Evolutionary conservation across 2,113 vertebrate species (phyloP).

Genomic region (Oreochromis aureus): DNA sequence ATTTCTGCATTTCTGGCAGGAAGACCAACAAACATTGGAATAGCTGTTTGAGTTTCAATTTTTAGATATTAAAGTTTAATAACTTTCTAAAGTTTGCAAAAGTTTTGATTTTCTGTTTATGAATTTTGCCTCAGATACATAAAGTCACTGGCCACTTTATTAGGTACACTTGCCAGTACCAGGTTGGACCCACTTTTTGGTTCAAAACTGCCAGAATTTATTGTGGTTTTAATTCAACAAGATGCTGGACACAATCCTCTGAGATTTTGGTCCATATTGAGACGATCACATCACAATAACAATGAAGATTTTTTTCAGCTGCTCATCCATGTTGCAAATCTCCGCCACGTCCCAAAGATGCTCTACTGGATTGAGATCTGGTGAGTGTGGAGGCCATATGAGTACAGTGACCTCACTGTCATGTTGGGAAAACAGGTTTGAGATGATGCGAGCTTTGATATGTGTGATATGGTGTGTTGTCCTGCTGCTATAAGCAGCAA

Average conservation of each 20-base stretch:
- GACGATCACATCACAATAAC: not conserved
- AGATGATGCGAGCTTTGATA: rapidly evolving
- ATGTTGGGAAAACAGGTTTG: not conserved
- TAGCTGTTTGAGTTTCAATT: not conserved
- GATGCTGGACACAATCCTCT: too few relatives aligned
- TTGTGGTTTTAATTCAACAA: too few relatives aligned
- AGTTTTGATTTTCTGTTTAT: not conserved
- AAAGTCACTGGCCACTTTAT: not conserved
- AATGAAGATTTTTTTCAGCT: not conserved
- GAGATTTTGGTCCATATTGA: not conserved
- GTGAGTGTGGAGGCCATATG: not conserved
- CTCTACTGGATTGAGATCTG: not conserved
- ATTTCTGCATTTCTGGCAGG: not conserved
- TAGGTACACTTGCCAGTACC: not conserved
- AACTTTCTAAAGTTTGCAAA: not conserved
- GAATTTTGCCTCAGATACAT: not conserved
- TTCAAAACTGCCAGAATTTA: not conserved
- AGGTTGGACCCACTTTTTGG: not conserved
- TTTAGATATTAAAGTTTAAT: not conserved
- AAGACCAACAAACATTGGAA: not conserved
- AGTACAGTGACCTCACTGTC: not conserved
- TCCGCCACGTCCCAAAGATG: not conserved
- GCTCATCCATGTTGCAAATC: not conserved
- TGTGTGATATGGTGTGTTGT: rapidly evolving
- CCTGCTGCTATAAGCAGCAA: not conserved